Evolutionary conservation across 2,113 vertebrate genomes (phyloP), one percentile per base, ranked within the genome.

Genomic region (Trogon melanurus): DNA sequence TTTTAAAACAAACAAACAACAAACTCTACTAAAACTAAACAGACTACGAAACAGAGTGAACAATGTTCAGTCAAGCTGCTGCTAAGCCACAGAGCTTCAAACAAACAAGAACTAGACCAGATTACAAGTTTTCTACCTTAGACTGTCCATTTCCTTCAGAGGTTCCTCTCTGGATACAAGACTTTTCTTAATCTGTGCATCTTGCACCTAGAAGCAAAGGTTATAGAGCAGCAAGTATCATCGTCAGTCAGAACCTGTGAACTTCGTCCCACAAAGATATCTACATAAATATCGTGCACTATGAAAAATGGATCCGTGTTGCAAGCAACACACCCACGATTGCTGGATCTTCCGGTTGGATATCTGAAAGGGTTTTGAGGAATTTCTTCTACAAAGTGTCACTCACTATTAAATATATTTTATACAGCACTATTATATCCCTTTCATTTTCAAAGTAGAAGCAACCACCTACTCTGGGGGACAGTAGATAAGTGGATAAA

Each of bases 141-240:
- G 88, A 73, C 48, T 97, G 67, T 98, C 97, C 8, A 98, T 95
- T 44, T 98, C 97, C 66, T 97, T 98, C 87, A 98, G 96, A 82
- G 98, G 95, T 34, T 98, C 98, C 62, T 97, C 98, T 85, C 97
- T 97, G 89, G 98, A 98, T 87, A 95, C 93, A 54, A 98, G 97
- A 36, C 94, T 95, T 6, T 96, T 98, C 74, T 98, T 99, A 89
- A 98, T 97, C 88, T 98, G 97, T 20, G 98, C 96, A 85, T 98
- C 98, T 85, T 97, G 97, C 29, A 99, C 96, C 98, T 98, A 81
- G 73, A 44, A 88, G 34, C 21, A 94, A 93, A 95, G 69, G 79
- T 79, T 38, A 53, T 13, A 93, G 16, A 56, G 10, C 47, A 85
- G 74, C 13, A 32, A 70, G n/a, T 82, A 67, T 29, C 30, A 62